Evolutionary conservation across 2,797 vertebrate species (phyloP), one percentile per base, ranked within the genome.

Genomic region (Centropyge bicolor): DNA sequence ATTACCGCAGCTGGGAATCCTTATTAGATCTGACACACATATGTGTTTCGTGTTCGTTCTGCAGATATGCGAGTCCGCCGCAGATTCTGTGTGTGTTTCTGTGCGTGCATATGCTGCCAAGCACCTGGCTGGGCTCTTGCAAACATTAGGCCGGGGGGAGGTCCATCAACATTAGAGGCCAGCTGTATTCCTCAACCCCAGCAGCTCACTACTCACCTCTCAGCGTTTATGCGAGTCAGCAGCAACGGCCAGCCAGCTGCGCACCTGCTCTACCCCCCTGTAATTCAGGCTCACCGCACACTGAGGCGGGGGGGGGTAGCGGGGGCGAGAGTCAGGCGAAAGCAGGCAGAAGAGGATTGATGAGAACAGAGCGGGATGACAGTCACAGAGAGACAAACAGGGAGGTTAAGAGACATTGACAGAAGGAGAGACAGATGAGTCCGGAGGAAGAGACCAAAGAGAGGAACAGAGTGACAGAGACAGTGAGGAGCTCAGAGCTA

Each of bases 161-260:
- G 82, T 84, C 87, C 83, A 89, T 87, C 88, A 88, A 82, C 90
- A 87, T 92, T 85, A 91, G 84, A 85, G 83, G 76, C 90, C 83
- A 87, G 89, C 86, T 92, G 89, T 90, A 91, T 84, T 84, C 76
- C 80, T 90, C 80, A 84, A 91, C 90, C 86, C 84, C 77, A 75
- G 80, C 87, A 81, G 80, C 79, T 89, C 85, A 45, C 83, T 76
- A 78, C 73, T 88, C 90, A 90, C 89, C 88, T 87, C 76, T 84
- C 80, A 81, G 76, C 65, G 13, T 88, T 88, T 90, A 85, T 81
- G 74, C 64, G 16, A 90, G 88, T 91, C 91, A 92, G 91, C 89
- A 92, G 86, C 83, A 83, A 57, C 52, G 41, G 79, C 56, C 40
- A 17, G 67, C 83, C 90, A 87, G 76, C 85, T 85, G 89, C 70